Base-by-base conservation (phyloP, 1,140 invertebrate species). In the Metopolophium dirhodum region DNA sequence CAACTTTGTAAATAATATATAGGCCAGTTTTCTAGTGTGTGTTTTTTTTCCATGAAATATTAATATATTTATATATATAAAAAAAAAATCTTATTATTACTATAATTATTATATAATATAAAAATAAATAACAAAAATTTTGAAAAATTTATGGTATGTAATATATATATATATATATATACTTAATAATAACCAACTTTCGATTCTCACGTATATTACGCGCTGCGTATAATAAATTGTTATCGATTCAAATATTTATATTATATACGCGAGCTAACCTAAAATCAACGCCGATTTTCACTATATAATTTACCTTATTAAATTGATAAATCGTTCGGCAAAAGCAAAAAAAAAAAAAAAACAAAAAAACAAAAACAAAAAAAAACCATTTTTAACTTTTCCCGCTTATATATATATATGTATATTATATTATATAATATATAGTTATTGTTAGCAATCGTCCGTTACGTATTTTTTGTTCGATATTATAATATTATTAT, bases 1-100 rank as follows among this genome's bases (percentile, higher is more conserved):
- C 61, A 93, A 87, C 51, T 9, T 68, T 93, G 86, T 82, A 93
- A 93, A 51, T 47, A 93, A 51, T 47, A 51, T 49, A 93, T 93
- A 89, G 14, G 37, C 26, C 26, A 51, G 35, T 93, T 41, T 61
- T 68, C 37, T 90, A 51, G 57, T 30, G 88, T 90, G 86, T 89
- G 61, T 88, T 90, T 90, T 93, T 93, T 49, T 83, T 37, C 51
- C 20, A 20, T 93, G 35, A 83, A 57, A 51, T 93, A 85, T 93
- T 89, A 82, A 83, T 82, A 91, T 82, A 83, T 82, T 49, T 51
- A 51, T 91, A 83, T 51, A 18, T 45, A 91, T 1, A 87, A 61
- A 90, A 90, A 90, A 90, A 57, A 61, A 90, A 23, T 8, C 20
- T 37, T 37, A 77, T 35, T n/a, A 82, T 82, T 35, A 82, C 20